These are phyloP conservation scores for Oscheius sp. DNA, from an alignment of 2,888 invertebrate genomes.

Conservation along the genomic window DNA sequence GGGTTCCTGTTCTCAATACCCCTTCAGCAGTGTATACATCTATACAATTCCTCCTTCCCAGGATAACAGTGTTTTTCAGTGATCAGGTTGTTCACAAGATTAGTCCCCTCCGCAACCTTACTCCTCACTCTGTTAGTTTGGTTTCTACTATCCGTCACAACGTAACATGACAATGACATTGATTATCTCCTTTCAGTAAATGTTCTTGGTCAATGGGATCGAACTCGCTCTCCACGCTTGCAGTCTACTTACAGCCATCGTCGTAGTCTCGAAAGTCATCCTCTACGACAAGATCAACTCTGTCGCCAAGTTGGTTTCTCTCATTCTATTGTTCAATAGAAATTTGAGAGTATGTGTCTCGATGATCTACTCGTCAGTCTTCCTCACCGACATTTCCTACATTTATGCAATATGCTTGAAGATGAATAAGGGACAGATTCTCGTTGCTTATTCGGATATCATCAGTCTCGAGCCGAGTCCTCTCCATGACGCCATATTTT, in stretches of 20 bases:
- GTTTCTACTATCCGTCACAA: too few relatives aligned
- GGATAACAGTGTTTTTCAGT: too few relatives aligned
- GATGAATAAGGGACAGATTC: not conserved
- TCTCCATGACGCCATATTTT: slow-evolving; percentile 19
- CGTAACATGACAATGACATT: too few relatives aligned
- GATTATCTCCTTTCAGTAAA: too few relatives aligned
- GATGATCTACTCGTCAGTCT: slow-evolving; percentile 18
- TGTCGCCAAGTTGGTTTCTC: not conserved
- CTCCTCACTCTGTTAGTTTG: too few relatives aligned
- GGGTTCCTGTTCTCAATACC: too few relatives aligned
- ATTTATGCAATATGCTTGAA: slow-evolving; percentile 6
- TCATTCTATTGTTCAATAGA: not conserved
- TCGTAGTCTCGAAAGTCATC: slow-evolving; percentile 4
- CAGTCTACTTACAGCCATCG: slow-evolving; percentile 5
- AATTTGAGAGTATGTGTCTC: slow-evolving; percentile 7
- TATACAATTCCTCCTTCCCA: too few relatives aligned
- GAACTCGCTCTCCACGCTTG: slow-evolving; percentile 6
- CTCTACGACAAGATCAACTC: not conserved
- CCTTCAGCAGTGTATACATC: too few relatives aligned
- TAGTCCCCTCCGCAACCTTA: too few relatives aligned
- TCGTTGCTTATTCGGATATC: slow-evolving; percentile 13
- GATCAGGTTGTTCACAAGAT: too few relatives aligned
- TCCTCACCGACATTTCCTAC: slow-evolving; percentile 16
- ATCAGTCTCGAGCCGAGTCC: not conserved
- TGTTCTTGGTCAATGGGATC: not conserved